A percentile compares a stretch with the other conserved stretches of the same genome.
phyloP scores from a whole-genome alignment of 2,888 invertebrate species.

The Rotaria macrura region DNA sequence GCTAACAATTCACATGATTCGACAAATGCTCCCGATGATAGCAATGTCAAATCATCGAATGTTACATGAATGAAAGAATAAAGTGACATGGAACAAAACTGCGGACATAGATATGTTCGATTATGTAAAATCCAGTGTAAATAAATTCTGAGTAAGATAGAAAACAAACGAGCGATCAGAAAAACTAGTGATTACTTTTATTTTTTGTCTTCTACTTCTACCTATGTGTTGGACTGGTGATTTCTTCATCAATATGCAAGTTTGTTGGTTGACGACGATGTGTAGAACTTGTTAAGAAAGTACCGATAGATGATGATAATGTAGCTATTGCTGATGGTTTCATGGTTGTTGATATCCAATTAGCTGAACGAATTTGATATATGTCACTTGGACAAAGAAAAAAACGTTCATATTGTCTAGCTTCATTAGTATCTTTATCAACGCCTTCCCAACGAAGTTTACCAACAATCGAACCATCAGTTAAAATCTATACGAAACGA shows the following conservation, averaged over 20 bases:
- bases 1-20: background rate
- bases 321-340: background rate
- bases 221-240: too few relatives aligned
- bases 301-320: too few relatives aligned
- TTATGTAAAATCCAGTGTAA: background rate
- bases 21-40: background rate
- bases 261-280: background rate
- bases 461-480: background rate
- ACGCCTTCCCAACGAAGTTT: conserved; percentile 8
- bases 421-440: background rate
- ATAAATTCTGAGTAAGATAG: background rate
- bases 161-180: too few relatives aligned
- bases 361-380: background rate
- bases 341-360: background rate
- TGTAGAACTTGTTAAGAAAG: background rate
- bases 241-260: background rate
- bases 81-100: background rate
- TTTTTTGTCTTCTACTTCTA: background rate
- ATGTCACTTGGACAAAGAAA: conserved; percentile 11
- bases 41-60: background rate
- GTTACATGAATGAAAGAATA: background rate
- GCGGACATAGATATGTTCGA: background rate
- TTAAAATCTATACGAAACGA: background rate
- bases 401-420: background rate
- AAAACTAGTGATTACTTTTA: background rate